Conservation (phyloP, 2,888 invertebrate genomes). For the Lasioglossum marginatum region DNA sequence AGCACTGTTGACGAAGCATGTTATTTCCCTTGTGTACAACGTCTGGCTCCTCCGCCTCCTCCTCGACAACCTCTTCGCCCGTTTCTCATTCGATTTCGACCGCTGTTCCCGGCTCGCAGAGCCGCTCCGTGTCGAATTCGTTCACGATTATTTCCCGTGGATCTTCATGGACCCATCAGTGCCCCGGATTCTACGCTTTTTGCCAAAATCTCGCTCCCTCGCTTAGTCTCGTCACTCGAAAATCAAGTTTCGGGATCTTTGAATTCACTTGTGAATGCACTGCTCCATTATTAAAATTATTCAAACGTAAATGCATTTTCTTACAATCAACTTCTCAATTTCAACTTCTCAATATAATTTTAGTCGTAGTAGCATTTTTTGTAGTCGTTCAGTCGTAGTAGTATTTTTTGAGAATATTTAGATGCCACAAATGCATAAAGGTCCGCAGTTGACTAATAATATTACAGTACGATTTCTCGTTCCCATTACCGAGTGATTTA, state of each 20-base stretch:
- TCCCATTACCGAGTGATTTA: not conserved
- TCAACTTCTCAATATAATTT: too few species aligned
- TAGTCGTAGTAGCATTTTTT: too few species aligned
- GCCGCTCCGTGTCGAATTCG: constrained; percentile 49
- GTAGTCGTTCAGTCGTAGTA: too few species aligned
- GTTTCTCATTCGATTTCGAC: constrained; percentile 50
- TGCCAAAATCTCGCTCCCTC: not conserved
- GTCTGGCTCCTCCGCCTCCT: constrained; percentile 74
- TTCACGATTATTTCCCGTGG: constrained; percentile 56
- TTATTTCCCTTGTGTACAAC: constrained; percentile 84
- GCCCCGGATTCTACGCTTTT: not conserved
- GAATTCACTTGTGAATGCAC: too few species aligned
- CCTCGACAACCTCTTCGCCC: constrained; percentile 37
- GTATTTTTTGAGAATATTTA: too few species aligned
- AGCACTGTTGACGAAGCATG: constrained; percentile 84
- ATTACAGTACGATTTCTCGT: not conserved
- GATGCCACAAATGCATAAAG: too few species aligned
- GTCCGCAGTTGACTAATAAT: too few species aligned
- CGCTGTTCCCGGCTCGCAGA: not conserved
- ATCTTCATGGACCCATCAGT: not conserved
- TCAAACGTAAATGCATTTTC: too few species aligned
- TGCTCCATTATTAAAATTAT: too few species aligned
- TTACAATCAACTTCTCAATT: too few species aligned
- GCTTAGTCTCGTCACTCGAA: not conserved
- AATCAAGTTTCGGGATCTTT: not conserved